Conservation (phyloP, 2,797 vertebrate species). For the Protonibea diacanthus region DNA sequence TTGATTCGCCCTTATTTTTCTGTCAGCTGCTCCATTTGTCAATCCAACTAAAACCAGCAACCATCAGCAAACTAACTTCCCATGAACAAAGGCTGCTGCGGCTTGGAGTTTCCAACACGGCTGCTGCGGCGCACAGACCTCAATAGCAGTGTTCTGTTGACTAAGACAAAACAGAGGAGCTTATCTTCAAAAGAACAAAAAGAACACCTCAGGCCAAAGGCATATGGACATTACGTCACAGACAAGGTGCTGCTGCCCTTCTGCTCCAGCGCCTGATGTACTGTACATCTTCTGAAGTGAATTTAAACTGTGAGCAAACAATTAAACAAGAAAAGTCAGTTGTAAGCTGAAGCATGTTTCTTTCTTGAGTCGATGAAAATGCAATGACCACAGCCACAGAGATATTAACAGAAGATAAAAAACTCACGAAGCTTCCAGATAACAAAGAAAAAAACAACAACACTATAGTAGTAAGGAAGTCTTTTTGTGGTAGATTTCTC, state of each 20-base stretch:
- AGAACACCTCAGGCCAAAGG: neutral
- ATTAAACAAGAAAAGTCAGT: neutral
- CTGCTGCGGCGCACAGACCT: neutral
- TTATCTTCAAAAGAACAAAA: neutral
- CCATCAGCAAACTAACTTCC: conserved; percentile 73
- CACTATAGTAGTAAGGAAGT: neutral
- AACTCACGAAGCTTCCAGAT: neutral
- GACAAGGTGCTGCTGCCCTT: neutral
- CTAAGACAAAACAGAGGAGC: neutral
- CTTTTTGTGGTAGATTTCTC: neutral
- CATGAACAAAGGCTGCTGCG: conserved; percentile 39
- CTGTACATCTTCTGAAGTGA: neutral
- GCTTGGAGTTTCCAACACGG: conserved; percentile 25
- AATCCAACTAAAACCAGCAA: conserved; percentile 51
- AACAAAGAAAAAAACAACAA: neutral
- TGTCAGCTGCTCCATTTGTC: conserved; percentile 24
- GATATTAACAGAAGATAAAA: neutral
- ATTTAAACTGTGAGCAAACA: neutral
- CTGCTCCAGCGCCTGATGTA: neutral
- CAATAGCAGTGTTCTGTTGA: neutral
- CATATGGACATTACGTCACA: conserved; percentile 10
- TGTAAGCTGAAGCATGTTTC: neutral
- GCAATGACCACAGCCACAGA: neutral
- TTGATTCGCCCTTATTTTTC: conserved; percentile 51
- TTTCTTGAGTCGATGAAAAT: neutral